phyloP scores from a whole-genome alignment of 2,113 vertebrate genomes.

The Saguinus midas region DNA sequence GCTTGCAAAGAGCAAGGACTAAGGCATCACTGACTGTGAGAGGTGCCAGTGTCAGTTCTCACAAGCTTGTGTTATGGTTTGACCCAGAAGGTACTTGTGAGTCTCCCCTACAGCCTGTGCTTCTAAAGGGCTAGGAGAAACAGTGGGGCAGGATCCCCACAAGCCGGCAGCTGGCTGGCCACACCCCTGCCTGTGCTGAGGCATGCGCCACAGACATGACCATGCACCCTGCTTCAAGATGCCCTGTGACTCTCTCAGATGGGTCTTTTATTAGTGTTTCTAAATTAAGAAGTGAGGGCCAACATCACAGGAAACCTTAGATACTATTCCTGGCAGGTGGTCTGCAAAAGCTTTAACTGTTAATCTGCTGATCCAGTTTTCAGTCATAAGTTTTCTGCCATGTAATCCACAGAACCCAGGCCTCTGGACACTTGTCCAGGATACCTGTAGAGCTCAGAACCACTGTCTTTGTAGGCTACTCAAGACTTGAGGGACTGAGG shows the following conservation, averaged over 20 bases:
- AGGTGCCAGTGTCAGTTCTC: background rate
- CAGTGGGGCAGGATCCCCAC: background rate
- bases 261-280: background rate
- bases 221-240: background rate
- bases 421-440: background rate
- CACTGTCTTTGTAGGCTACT: background rate
- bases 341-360: background rate
- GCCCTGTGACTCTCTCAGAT: background rate
- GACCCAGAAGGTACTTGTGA: too few relatives aligned
- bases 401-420: background rate
- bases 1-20: background rate
- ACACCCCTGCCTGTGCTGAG: background rate
- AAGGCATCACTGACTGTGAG: too few relatives aligned
- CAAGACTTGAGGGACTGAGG: background rate
- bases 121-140: too few relatives aligned
- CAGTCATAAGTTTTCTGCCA: background rate
- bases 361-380: background rate
- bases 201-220: background rate
- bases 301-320: background rate
- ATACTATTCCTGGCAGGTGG: background rate
- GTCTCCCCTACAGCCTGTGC: background rate
- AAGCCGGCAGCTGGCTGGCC: too few relatives aligned
- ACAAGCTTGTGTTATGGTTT: background rate
- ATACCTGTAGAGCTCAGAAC: background rate
- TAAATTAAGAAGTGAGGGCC: background rate